Conservation (phyloP, 2,888 invertebrate genomes). For the Pegoplata infirma region DNA sequence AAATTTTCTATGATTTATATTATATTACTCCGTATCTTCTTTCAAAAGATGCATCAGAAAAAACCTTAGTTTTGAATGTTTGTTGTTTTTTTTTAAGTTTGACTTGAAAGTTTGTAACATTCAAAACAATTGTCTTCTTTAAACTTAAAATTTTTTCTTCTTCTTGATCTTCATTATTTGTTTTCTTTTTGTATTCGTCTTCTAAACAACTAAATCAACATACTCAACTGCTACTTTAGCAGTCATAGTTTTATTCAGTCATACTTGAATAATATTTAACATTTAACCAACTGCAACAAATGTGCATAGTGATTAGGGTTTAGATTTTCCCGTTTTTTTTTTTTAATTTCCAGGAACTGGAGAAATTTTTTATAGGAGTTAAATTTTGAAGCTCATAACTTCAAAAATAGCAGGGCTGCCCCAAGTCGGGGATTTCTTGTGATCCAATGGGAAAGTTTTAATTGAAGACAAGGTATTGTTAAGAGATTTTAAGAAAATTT, state of each 20-base stretch:
- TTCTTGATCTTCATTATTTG: not conserved
- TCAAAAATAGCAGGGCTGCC: too few relatives aligned
- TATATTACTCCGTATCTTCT: not conserved
- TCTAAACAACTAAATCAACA: slow-evolving; percentile 45
- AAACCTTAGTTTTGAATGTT: not conserved
- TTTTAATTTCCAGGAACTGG: too few relatives aligned
- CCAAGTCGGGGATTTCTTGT: too few relatives aligned
- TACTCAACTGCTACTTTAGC: slow-evolving; percentile 14
- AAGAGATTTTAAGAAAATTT: too few relatives aligned
- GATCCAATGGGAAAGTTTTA: too few relatives aligned
- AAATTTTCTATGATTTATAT: slow-evolving; percentile 40
- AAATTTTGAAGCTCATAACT: too few relatives aligned
- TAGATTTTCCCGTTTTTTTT: too few relatives aligned
- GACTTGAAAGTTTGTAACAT: not conserved
- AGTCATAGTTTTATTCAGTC: not conserved
- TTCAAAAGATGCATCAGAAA: not conserved
- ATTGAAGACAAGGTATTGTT: too few relatives aligned
- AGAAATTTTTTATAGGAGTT: too few relatives aligned
- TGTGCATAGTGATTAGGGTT: slow-evolving; percentile 42
- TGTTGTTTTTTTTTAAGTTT: not conserved
- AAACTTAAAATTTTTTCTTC: not conserved
- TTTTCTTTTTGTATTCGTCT: slow-evolving; percentile 1
- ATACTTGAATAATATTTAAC: not conserved
- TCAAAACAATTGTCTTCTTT: slow-evolving; percentile 8
- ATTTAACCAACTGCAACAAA: slow-evolving; percentile 35